These are phyloP conservation scores for Paracanthobrama guichenoti DNA, from an alignment of 2,113 vertebrate genomes.

Conservation along the genomic window DNA sequence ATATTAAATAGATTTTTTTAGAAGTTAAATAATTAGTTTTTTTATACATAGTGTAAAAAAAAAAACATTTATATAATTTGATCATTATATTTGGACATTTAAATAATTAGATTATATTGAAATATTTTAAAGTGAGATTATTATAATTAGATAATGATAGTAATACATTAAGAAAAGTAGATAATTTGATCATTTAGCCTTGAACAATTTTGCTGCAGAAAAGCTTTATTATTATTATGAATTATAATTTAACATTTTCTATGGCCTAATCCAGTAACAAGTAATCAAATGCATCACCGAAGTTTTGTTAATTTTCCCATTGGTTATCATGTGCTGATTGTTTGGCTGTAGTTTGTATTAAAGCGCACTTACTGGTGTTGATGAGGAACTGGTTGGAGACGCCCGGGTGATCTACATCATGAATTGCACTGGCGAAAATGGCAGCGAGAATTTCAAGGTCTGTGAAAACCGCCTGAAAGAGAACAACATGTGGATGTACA, in stretches of 20 bases:
- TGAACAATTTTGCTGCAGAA: neutral
- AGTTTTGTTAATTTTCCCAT: neutral
- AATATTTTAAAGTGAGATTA: neutral
- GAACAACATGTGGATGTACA: constrained; percentile 8
- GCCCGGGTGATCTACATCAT: constrained; percentile 88
- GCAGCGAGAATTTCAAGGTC: constrained; percentile 64
- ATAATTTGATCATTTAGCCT: neutral
- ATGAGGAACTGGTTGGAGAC: constrained; percentile 91
- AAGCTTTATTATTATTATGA: neutral
- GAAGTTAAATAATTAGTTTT: neutral
- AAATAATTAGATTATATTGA: neutral
- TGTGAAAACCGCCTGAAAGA: constrained; percentile 84
- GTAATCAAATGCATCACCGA: neutral
- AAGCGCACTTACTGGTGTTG: constrained; percentile 83
- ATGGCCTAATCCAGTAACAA: neutral
- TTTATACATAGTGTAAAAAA: no score
- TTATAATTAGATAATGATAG: neutral
- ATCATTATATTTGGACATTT: neutral
- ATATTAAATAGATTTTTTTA: no score
- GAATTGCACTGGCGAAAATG: constrained; percentile 90
- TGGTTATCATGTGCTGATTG: neutral
- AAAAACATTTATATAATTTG: no score
- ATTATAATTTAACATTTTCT: neutral
- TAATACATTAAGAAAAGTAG: neutral
- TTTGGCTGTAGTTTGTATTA: neutral